Base-by-base conservation (phyloP, 64 coral and sea anemone genomes). In the Stichodactyla helianthus region DNA sequence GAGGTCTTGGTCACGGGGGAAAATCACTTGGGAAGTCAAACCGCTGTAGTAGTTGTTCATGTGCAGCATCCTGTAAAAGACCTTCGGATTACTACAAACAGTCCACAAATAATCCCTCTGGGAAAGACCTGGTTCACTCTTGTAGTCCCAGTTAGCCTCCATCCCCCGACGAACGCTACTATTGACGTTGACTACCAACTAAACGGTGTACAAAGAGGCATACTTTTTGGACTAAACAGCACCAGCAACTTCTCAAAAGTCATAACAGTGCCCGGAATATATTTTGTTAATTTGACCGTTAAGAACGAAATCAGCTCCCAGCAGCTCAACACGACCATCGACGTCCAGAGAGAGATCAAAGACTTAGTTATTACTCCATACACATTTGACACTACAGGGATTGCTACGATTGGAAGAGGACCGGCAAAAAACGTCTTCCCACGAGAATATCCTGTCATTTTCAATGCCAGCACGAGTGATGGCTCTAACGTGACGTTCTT, bases 291-390 rank as follows among this genome's bases (percentile, higher is more conserved):
- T n/a, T 62, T 94, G 51, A 91, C 50, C 4, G 83, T 94, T 19
- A 61, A 52, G 15, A 94, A 94, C 23, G 17, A 79, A 31, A 31
- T 94, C 10, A 94, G 81, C 19, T 88, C 67, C 10, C 35, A 82
- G 15, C 86, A 74, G 6, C 55, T 94, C 18, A 55, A 53, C 7
- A 56, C 25, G 0, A 82, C 59, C 15, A 84, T 87, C 53, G 93
- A 94, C 15, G 93, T 94, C 0, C 93, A 94, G 77, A 76, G 82
- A 91, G 62, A 59, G 6, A 88, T 94, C 80, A 94, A 94, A 84
- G 53, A 85, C 16, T 84, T 94, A 6, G 54, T 52, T 16, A 23
- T 79, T 67, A 54, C 87, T 9, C 65, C 56, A 44, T 27, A 59
- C 61, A 17, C 79, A 94, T 52, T 91, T 89, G 28, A 85, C 25